Evolutionary conservation across 2,113 vertebrate species (phyloP).

Genomic region (Neolamprologus brichardi): DNA sequence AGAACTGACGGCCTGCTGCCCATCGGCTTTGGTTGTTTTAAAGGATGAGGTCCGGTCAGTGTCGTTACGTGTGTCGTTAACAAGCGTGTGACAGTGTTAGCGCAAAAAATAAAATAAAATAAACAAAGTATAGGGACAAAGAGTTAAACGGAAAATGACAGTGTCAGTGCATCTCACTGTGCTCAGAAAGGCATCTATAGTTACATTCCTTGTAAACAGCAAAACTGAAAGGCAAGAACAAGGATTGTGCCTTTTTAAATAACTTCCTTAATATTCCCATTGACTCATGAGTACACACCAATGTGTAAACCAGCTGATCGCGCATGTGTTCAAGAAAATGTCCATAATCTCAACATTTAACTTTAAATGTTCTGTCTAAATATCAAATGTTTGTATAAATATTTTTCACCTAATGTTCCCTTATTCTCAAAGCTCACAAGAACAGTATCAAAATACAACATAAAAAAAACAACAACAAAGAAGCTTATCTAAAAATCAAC

Average conservation of each 20-base stretch:
- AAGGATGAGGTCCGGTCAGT: not conserved
- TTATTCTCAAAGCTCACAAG: slow-evolving; percentile 3
- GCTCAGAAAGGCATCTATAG: slow-evolving; percentile 30
- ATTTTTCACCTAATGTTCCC: slow-evolving; percentile 1
- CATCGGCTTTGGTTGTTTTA: slow-evolving; percentile 12
- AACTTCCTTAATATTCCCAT: not conserved
- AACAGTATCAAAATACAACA: slow-evolving; percentile 28
- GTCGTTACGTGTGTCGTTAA: not conserved
- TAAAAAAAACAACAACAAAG: not conserved
- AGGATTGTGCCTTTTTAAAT: slow-evolving; percentile 35
- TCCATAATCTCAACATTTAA: not conserved
- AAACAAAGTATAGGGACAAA: not conserved
- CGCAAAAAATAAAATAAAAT: not conserved
- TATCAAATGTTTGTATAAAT: not conserved
- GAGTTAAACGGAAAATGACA: not conserved
- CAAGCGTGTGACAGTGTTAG: not conserved
- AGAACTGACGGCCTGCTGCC: not conserved
- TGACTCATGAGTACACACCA: not conserved
- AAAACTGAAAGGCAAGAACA: slow-evolving; percentile 11
- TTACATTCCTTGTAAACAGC: slow-evolving; percentile 49
- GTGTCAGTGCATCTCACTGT: slow-evolving; percentile 39
- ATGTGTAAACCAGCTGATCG: not conserved
- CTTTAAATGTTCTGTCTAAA: not conserved
- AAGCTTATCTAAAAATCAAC: not conserved
- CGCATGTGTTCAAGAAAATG: not conserved